Conservation (phyloP, 2,888 invertebrate genomes). For the Sthenelais limicola region DNA sequence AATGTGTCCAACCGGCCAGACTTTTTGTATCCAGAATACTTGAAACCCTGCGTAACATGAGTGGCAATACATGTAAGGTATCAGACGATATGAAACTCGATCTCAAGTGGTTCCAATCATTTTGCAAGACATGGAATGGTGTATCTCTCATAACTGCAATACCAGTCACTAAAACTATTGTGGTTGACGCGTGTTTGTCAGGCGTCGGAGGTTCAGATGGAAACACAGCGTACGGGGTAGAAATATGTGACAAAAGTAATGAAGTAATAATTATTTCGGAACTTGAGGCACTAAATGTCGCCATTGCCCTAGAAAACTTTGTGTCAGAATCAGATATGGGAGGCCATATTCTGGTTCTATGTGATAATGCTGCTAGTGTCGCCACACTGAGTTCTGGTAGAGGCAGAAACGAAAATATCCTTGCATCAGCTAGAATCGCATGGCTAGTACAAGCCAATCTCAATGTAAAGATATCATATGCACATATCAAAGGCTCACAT, state of each 20-base stretch:
- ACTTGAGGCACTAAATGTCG: neutral
- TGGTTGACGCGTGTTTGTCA: neutral
- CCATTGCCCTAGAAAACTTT: neutral
- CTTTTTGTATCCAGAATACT: neutral
- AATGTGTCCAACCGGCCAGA: neutral
- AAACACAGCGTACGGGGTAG: neutral
- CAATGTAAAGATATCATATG: neutral
- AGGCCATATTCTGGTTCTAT: neutral
- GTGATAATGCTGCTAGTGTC: neutral
- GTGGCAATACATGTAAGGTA: neutral
- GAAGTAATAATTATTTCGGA: no score
- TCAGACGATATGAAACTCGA: neutral
- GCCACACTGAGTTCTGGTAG: no score
- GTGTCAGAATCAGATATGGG: no score
- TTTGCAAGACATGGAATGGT: neutral
- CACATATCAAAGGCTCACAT: neutral
- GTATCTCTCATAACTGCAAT: neutral
- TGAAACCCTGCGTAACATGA: neutral
- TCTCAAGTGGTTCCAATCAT: neutral
- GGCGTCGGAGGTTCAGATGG: neutral
- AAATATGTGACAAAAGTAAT: neutral
- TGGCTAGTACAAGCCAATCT: neutral
- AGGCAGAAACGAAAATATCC: no score
- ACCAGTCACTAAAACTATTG: neutral
- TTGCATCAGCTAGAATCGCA: neutral